phyloP scores from a whole-genome alignment of 2,888 invertebrate genomes.

The Hirtodrosophila confusa region DNA sequence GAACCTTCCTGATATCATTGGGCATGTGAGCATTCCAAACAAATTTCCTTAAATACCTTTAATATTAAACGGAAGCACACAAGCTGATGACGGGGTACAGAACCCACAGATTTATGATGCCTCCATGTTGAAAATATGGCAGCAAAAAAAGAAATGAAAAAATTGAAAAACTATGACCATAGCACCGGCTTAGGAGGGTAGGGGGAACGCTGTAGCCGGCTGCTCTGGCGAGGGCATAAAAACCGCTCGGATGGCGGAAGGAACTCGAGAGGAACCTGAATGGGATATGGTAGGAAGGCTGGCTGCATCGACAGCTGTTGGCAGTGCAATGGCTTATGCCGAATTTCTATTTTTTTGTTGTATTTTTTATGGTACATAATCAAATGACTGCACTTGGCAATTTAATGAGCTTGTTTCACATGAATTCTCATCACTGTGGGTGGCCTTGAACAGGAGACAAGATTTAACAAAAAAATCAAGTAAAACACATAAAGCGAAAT shows the following conservation, averaged over 20 bases:
- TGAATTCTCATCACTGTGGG: constrained; percentile 16
- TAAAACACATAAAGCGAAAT: not conserved
- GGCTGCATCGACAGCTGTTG: constrained; percentile 37
- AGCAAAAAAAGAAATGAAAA: constrained; percentile 1
- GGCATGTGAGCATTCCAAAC: not conserved
- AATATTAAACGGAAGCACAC: not conserved
- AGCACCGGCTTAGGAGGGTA: not conserved
- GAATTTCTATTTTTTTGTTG: constrained; percentile 19
- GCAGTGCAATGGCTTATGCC: constrained; percentile 29
- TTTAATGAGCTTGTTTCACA: constrained; percentile 72
- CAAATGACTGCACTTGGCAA: constrained; percentile 62
- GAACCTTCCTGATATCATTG: no score
- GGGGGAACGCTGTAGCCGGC: constrained; percentile 8
- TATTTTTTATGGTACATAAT: constrained; percentile 54
- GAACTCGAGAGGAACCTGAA: not conserved
- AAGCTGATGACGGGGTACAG: constrained; percentile 2
- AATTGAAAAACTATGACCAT: constrained; percentile 7
- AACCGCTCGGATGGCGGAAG: constrained; percentile 8
- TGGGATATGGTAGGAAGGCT: constrained; percentile 14
- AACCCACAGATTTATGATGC: constrained; percentile 12
- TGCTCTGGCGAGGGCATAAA: constrained; percentile 17
- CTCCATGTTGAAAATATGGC: constrained; percentile 20
- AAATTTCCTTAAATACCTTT: not conserved
- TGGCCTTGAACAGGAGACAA: constrained; percentile 9
- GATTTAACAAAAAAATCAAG: not conserved